phyloP scores from a whole-genome alignment of 2,113 vertebrate species.

The Corythornis cristatus region DNA sequence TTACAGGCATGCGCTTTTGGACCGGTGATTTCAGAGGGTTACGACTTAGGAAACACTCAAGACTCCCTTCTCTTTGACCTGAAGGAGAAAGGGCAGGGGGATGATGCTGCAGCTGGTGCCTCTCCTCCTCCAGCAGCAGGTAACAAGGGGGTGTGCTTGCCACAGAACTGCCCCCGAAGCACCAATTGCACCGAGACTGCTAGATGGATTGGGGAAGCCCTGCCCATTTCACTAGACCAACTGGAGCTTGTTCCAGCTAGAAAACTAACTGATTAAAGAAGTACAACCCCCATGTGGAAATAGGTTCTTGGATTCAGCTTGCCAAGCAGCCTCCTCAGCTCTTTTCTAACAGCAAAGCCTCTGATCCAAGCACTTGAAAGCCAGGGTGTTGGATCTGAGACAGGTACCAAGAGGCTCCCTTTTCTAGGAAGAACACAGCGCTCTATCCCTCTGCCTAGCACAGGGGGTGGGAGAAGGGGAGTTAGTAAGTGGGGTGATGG shows the following conservation, averaged over 20 bases:
- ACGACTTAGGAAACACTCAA: conserved; percentile 32
- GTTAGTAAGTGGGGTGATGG: conserved; percentile 65
- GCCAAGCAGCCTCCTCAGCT: conserved; percentile 15
- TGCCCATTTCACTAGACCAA: background rate
- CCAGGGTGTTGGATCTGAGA: conserved; percentile 10
- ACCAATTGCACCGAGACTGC: background rate
- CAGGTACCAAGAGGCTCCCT: background rate
- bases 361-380: background rate
- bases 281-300: background rate
- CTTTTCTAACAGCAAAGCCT: conserved; percentile 10
- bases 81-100: conserved; percentile 31
- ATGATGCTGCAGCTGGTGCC: background rate
- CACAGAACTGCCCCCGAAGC: background rate
- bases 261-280: background rate
- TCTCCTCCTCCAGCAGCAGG: conserved; percentile 3
- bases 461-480: conserved; percentile 18
- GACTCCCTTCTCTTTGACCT: conserved; percentile 37
- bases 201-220: background rate
- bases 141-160: background rate
- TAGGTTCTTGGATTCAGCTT: background rate
- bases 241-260: background rate
- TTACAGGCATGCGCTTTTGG: conserved; percentile 72
- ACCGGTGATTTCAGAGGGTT: conserved; percentile 40
- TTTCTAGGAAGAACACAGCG: conserved; percentile 26
- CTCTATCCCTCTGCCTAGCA: conserved; percentile 41